These are phyloP conservation scores for Megalurothrips usitatus DNA, from an alignment of 2,888 invertebrate species.

Conservation along the genomic window DNA sequence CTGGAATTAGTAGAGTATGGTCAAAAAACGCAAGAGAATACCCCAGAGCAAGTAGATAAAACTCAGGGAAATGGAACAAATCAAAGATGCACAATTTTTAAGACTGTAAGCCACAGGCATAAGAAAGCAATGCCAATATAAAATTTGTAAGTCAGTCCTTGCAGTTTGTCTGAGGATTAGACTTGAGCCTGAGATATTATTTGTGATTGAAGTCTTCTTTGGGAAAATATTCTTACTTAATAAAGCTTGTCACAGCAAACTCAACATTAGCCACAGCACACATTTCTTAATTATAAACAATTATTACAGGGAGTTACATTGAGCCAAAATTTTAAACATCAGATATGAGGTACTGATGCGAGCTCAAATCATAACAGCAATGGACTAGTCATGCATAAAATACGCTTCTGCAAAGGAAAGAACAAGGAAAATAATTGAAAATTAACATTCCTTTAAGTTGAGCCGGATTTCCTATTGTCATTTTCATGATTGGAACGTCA, in stretches of 20 bases:
- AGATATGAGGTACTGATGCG: background rate
- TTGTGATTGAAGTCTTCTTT: too few species aligned
- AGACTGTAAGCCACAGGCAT: too few species aligned
- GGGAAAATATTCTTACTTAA: too few species aligned
- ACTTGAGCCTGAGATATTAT: too few species aligned
- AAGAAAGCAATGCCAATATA: background rate
- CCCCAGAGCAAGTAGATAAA: too few species aligned
- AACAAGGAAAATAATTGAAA: background rate
- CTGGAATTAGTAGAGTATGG: too few species aligned
- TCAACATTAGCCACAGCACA: background rate
- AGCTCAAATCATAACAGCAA: too few species aligned
- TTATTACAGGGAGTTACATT: background rate
- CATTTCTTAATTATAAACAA: background rate
- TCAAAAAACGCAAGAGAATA: too few species aligned
- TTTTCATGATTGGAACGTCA: background rate
- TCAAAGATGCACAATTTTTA: too few species aligned
- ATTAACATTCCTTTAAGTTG: background rate
- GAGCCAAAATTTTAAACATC: background rate
- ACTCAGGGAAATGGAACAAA: too few species aligned
- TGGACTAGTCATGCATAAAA: background rate
- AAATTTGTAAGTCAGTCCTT: too few species aligned
- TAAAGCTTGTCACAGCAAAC: background rate
- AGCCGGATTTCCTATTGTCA: constrained; percentile 5
- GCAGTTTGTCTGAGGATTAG: too few species aligned
- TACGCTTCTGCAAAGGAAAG: background rate